Conservation (phyloP, 2,113 vertebrate species). For the Mormyrus iriodes region DNA sequence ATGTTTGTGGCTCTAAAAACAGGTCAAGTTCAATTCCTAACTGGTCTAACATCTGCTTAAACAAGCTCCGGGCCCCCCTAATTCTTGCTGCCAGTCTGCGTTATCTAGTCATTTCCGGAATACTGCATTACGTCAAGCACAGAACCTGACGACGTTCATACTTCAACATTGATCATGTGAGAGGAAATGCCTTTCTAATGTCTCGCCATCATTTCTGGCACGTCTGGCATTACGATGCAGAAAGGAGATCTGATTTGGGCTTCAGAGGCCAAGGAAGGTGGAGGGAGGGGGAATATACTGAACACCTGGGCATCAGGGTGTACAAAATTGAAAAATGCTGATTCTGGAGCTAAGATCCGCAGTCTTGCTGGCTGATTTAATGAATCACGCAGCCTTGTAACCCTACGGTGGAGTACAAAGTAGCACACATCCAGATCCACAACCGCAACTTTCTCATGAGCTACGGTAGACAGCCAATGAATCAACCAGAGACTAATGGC, state of each 20-base stretch:
- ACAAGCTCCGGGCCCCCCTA: background rate
- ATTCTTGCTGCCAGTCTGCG: background rate
- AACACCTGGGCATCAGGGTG: background rate
- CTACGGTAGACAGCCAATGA: background rate
- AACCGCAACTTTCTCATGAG: background rate
- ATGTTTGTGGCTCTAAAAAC: background rate
- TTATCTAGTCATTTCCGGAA: background rate
- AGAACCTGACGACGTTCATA: constrained; percentile 7
- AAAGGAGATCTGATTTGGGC: background rate
- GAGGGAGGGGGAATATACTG: background rate
- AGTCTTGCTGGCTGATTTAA: background rate
- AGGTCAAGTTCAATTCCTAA: background rate
- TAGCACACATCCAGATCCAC: background rate
- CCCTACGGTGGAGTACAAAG: background rate
- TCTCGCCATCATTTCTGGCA: background rate
- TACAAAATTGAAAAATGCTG: background rate
- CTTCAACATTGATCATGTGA: background rate
- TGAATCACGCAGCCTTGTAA: background rate
- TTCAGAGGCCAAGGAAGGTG: background rate
- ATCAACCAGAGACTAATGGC: background rate
- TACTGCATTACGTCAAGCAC: background rate
- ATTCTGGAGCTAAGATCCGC: background rate
- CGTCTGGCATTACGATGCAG: background rate
- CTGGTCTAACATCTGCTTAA: background rate
- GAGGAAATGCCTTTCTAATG: constrained; percentile 16